Base-by-base conservation (phyloP, 2,113 vertebrate species). In the Alosa alosa region DNA sequence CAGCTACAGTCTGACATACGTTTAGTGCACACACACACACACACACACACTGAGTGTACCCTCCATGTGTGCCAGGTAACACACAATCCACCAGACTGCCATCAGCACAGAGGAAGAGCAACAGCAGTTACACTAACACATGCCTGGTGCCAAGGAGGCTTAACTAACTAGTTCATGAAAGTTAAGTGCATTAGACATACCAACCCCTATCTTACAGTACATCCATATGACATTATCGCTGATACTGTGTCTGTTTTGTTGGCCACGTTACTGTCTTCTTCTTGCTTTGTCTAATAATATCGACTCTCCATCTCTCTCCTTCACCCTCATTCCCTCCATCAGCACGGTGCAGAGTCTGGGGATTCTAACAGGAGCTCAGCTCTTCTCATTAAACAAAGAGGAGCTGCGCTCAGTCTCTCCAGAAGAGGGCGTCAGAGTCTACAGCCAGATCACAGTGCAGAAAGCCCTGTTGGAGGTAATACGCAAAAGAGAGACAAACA, bases 381-480 rank as follows among this genome's bases (percentile, higher is more conserved):
- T 96, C 22, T 95, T 95, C 84, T 93, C 94, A 13, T 90, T 96
- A 31, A 93, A 89, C 6, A 94, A 95, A 25, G 91, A 93, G 0
- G 95, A 95, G 88, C 87, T 96, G 25, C 88, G 93, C 25, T 11
- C 47, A 0, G 95, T 95, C 81, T 88, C 89, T 36, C 92, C 93
- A 82, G 90, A 93, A 7, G 95, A 95, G 83, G 95, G 95, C 1
- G 82, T 86, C 15, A 90, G 93, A 46, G 92, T 95, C 85, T 96
- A 96, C 94, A 95, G 95, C 89, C 96, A 96, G 86, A 89, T 97
- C 41, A 94, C 92, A n/a, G 93, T 96, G 86, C 96, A 97, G 90
- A 96, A 94, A 44, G 89, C 95, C 36, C 91, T 96, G 83, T 93
- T 96, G 1, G 93, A 97, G 96, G 96, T 96, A 90, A 0, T 64